Base-by-base conservation (phyloP, 23 tunicate species). In the Aplidium turbinatum region DNA sequence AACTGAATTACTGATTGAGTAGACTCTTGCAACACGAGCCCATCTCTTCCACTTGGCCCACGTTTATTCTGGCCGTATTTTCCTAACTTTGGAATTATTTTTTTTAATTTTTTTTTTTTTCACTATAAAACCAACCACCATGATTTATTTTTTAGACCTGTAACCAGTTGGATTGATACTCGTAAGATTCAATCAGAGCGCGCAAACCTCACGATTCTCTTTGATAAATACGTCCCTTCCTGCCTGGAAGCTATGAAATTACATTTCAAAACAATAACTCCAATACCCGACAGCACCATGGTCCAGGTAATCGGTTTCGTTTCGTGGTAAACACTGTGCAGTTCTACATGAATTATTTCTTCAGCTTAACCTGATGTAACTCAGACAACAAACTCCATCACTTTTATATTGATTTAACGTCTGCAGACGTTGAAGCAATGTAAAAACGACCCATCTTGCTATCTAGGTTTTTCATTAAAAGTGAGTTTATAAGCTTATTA, bases 211-310 rank as follows among this genome's bases (percentile, higher is more conserved):
- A 89, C 96, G 31, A 72, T 89, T 21, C 55, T 89, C 27, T 89
- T 89, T 38, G 96, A 89, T 58, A 89, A 89, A 61, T 89, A 89
- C 63, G 85, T 89, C n/a, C 96, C 96, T 5, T 71, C 84, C 4
- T 89, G 96, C 45, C 60, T 89, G 72, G 96, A 89, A 23, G 96
- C 89, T 26, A 78, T 89, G 72, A 89, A 62, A 72, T 58, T 80
- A 31, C 81, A 79, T 11, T 89, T 89, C 77, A 89, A 89, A 54
- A 89, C 89, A 6, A 85, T 89, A 0, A 89, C 96, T 5, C 96
- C 96, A 0, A 63, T 89, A 33, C 89, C 96, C 9, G 96, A 89
- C 46, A 89, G 79, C 73, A 82, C 96, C 0, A 77, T 89, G 96
- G 81, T 89, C 13, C 96, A 89, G 77, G 96, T 89, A 72, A 66